These are phyloP conservation scores for Beris morrisii DNA, from an alignment of 2,888 invertebrate species.

Conservation along the genomic window DNA sequence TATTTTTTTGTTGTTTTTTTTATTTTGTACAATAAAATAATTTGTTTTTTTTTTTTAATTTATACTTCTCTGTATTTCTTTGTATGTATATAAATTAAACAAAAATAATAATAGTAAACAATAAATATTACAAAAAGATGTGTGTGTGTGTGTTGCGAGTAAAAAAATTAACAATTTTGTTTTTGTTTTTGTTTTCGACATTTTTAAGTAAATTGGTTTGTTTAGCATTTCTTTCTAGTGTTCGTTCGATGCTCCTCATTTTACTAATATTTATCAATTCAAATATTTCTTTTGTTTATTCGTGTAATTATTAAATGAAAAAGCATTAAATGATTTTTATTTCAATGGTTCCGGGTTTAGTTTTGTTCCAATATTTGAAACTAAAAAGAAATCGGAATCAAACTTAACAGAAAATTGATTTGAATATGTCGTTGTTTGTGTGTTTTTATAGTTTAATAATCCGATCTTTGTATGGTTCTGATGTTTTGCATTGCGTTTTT, in stretches of 20 bases:
- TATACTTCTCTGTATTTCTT: not conserved
- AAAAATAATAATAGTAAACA: slow-evolving; percentile 14
- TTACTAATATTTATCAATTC: too few relatives aligned
- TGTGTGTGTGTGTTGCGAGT: not conserved
- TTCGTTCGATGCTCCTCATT: too few relatives aligned
- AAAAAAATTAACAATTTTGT: not conserved
- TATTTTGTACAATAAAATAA: slow-evolving; percentile 22
- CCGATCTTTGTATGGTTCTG: too few relatives aligned
- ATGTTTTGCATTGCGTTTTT: too few relatives aligned
- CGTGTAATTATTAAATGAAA: too few relatives aligned
- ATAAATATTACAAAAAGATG: slow-evolving; percentile 18
- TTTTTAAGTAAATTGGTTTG: slow-evolving; percentile 1
- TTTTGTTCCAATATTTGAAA: too few relatives aligned
- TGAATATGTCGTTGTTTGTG: not conserved
- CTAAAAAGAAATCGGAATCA: too few relatives aligned
- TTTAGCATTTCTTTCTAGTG: not conserved
- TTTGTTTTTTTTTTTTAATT: slow-evolving; percentile 8
- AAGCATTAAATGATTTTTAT: not conserved
- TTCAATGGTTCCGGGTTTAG: not conserved
- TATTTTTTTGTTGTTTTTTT: not conserved
- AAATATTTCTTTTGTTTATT: too few relatives aligned
- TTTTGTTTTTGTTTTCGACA: not conserved
- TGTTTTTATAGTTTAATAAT: too few relatives aligned
- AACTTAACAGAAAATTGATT: not conserved
- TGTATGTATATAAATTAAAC: slow-evolving; percentile 18